Percentiles rank a stretch among this genome's conserved stretches.
Evolutionary conservation across 2,888 invertebrate species (phyloP).

Genomic region (Eilema griseolum): DNA sequence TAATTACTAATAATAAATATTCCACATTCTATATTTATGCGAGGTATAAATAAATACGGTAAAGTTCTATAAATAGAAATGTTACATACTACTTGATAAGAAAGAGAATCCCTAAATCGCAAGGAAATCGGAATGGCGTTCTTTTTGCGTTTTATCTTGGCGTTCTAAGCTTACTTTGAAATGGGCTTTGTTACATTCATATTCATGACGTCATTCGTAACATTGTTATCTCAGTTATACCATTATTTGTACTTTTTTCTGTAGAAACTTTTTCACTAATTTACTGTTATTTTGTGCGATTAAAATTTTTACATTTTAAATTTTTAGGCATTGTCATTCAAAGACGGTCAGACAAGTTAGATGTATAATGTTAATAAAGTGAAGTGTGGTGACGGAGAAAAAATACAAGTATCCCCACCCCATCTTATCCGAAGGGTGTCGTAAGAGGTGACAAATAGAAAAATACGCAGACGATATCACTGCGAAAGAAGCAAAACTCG

Average conservation of each 20-base stretch:
- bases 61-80: not conserved
- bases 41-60: not conserved
- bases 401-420: too few species aligned
- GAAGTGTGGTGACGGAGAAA: too few species aligned
- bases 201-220: slow-evolving; percentile 9
- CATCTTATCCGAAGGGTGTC: too few species aligned
- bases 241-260: not conserved
- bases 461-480: too few species aligned
- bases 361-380: too few species aligned
- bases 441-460: too few species aligned
- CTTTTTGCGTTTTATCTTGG: slow-evolving; percentile 11
- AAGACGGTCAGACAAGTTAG: too few species aligned
- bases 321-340: too few species aligned
- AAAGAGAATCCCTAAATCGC: slow-evolving; percentile 13
- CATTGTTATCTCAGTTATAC: slow-evolving; percentile 5
- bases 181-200: slow-evolving; percentile 13
- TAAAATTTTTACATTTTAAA: not conserved
- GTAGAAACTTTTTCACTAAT: not conserved
- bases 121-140: slow-evolving; percentile 16
- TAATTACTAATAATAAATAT: too few species aligned
- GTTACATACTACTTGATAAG: not conserved
- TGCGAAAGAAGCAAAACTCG: too few species aligned
- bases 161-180: slow-evolving; percentile 5
- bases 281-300: not conserved
- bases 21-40: not conserved